phyloP scores from a whole-genome alignment of 1,140 invertebrate species.

The Diabrotica virgifera region DNA sequence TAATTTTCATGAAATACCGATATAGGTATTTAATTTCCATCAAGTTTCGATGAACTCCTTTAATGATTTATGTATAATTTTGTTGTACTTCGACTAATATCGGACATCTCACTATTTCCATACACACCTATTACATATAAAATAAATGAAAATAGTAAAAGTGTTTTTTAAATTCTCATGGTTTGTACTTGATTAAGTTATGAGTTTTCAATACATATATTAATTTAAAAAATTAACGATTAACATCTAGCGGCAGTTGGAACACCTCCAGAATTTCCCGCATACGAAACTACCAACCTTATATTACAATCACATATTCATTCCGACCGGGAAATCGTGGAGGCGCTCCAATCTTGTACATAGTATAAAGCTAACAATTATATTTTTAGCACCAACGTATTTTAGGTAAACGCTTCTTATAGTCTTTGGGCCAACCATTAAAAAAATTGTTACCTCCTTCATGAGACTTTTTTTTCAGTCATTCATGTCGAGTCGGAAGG shows the following conservation, averaged over 20 bases:
- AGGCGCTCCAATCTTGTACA: neutral
- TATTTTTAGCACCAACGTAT: conserved; percentile 17
- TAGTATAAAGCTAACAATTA: conserved; percentile 17
- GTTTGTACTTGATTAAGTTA: conserved; percentile 27
- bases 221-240: conserved; percentile 16
- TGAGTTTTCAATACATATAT: conserved; percentile 14
- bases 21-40: too few species aligned
- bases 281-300: conserved; percentile 18
- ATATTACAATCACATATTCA: conserved; percentile 20
- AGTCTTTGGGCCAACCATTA: too few species aligned
- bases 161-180: conserved; percentile 14
- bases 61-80: too few species aligned
- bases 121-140: conserved; percentile 17
- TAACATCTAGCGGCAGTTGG: conserved; percentile 16
- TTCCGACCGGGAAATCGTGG: conserved; percentile 8
- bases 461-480: too few species aligned
- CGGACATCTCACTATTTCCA: conserved; percentile 19
- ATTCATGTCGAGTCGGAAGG: too few species aligned
- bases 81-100: conserved; percentile 16
- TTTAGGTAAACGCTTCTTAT: conserved; percentile 12
- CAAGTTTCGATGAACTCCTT: too few species aligned
- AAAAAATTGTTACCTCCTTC: too few species aligned
- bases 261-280: conserved; percentile 1
- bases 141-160: conserved; percentile 21
- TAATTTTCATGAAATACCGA: too few species aligned